phyloP scores from a whole-genome alignment of 1,140 invertebrate species.

The Aporrectodea caliginosa region DNA sequence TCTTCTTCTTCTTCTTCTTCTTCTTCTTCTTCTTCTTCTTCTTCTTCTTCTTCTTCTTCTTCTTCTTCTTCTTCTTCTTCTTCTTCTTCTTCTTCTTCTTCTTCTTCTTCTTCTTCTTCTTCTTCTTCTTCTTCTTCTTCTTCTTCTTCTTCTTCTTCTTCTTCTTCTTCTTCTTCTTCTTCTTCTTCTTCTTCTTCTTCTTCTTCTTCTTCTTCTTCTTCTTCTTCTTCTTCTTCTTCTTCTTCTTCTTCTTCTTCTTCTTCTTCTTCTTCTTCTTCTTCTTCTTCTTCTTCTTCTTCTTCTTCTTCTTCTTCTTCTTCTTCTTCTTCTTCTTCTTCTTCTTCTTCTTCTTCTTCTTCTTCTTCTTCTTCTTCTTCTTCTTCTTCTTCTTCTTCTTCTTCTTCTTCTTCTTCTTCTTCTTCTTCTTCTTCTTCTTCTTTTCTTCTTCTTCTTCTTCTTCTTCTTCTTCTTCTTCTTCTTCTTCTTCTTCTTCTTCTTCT shows the following conservation, averaged over 20 bases:
- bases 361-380: constrained; percentile 29
- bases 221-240: constrained; percentile 23
- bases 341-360: constrained; percentile 20
- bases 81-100: neutral
- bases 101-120: constrained; percentile 16
- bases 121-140: constrained; percentile 22
- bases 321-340: constrained; percentile 16
- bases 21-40: neutral
- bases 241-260: constrained; percentile 10
- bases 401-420: constrained; percentile 30
- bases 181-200: constrained; percentile 15
- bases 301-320: constrained; percentile 27
- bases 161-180: neutral
- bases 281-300: constrained; percentile 11
- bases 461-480: constrained; percentile 17
- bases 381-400: constrained; percentile 27
- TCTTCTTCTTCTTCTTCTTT: constrained; percentile 25
- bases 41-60: neutral
- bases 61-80: neutral
- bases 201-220: constrained; percentile 13
- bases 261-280: constrained; percentile 20
- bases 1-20: neutral
- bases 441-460: constrained; percentile 19
- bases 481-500: constrained; percentile 17
- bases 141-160: neutral